Base-by-base conservation (phyloP, 2,113 vertebrate species). In the Scytalopus superciliaris region DNA sequence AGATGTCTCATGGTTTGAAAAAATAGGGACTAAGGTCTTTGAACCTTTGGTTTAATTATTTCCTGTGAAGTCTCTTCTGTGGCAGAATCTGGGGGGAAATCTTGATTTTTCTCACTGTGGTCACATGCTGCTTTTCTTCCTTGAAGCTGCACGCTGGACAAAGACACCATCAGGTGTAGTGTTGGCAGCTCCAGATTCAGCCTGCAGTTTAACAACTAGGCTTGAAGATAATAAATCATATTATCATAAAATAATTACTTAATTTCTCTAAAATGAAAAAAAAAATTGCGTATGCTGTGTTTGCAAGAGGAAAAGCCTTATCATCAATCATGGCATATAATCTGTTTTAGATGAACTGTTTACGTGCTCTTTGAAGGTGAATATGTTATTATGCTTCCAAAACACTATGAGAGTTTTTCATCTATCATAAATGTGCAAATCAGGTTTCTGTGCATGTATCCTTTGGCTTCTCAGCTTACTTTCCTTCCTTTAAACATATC, bases 221-320 rank as follows among this genome's bases (percentile, higher is more conserved):
- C 8, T 77, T 88, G 91, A 94, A 92, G 85, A 74, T 42, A 89
- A 91, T 87, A 94, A 90, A 92, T 94, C 10, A 5, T 66, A 44
- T 80, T 78, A 88, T 49, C 31, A 96, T 90, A 95, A 96, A 96
- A 60, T 84, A 92, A 93, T 95, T 92, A 42, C 59, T 89, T 94
- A n/a, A 87, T 94, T 68, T 92, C 31, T 87, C 97, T 92, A 75
- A 97, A 95, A 95, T 91, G 37, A 82, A 56, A 62, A 78, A 44
- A 88, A 82, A 83, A 53, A 67, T 89, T 68, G 21, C 28, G 8
- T 70, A 16, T 45, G 74, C 39, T 75, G n/a, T 50, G 23, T 83
- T 90, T 82, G 42, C 47, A 89, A 44, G 81, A 84, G 52, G 84
- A 72, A 83, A 84, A 80, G 33, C 37, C 64, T 87, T 91, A 70